phyloP scores from a whole-genome alignment of 2,113 vertebrate species.

The Rafetus swinhoei region DNA sequence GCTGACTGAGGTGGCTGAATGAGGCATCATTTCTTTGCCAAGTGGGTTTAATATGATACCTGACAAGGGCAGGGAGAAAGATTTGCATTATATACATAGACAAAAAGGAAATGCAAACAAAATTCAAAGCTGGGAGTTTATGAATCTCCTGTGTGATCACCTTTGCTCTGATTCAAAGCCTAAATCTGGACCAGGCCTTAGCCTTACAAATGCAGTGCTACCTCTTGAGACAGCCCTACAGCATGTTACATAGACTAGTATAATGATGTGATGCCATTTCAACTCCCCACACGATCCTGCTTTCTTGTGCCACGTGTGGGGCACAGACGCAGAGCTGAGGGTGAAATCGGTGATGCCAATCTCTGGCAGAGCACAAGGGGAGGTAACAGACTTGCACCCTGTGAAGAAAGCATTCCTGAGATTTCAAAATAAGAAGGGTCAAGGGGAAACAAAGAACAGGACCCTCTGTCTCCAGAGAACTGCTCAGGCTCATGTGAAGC shows the following conservation, averaged over 20 bases:
- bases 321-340: background rate
- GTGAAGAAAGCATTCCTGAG: background rate
- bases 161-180: background rate
- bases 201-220: background rate
- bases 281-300: background rate
- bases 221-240: background rate
- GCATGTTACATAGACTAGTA: background rate
- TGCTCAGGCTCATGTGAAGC: background rate
- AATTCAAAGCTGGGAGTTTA: background rate
- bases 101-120: background rate
- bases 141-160: background rate
- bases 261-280: background rate
- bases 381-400: background rate
- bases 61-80: background rate
- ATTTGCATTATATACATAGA: background rate
- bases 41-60: conserved; percentile 4
- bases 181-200: background rate
- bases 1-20: background rate
- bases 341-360: background rate
- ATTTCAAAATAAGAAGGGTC: background rate
- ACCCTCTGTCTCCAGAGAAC: background rate
- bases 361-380: background rate
- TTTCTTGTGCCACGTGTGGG: background rate
- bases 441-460: background rate
- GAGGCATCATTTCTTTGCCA: background rate